Evolutionary conservation across 2,113 vertebrate species (phyloP), one percentile per base, ranked within the genome.

Genomic region (Burhinus oedicnemus): DNA sequence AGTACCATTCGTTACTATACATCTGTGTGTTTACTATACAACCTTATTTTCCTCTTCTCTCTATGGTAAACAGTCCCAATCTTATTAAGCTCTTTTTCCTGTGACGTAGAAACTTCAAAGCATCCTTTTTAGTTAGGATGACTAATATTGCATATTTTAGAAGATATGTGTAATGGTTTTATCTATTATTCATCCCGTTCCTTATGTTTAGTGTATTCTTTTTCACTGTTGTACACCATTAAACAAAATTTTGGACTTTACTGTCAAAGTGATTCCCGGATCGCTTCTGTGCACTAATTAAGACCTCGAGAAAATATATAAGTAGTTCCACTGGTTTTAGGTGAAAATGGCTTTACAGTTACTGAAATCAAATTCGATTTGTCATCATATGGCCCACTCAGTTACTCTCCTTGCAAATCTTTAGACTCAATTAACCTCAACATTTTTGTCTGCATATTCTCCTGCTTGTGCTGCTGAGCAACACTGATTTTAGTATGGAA

Each of bases 91-190:
- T 65, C 14, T 91, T 76, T 80, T 70, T 83, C 58, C 32, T 72
- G 27, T 62, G 58, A 45, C 45, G 62, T 14, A 77, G 66, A 94
- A 76, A 82, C 3, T 76, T 42, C 77, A 85, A 69, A 74, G 40
- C 62, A 83, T 65, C 23, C 13, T 38, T 87, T 93, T 72, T 80
- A 34, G 40, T 52, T 82, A 66, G 23, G 69, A 74, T 88, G 82
- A 85, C 64, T 90, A 93, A 93, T 89, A 62, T 27, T 88, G 36
- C 58, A 15, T 89, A 90, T 83, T 94, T 90, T 90, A 74, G 27
- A 93, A 72, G 75, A 77, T 86, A 78, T 45, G 11, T 74, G 62
- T 86, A 69, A 87, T 69, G 16, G 14, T 83, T 93, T 94, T 91
- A 84, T 88, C 75, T 80, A 19, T 95, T 89, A 76, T 92, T 96